phyloP scores from a whole-genome alignment of 2,797 vertebrate genomes.

The Micromesistius poutassou region DNA sequence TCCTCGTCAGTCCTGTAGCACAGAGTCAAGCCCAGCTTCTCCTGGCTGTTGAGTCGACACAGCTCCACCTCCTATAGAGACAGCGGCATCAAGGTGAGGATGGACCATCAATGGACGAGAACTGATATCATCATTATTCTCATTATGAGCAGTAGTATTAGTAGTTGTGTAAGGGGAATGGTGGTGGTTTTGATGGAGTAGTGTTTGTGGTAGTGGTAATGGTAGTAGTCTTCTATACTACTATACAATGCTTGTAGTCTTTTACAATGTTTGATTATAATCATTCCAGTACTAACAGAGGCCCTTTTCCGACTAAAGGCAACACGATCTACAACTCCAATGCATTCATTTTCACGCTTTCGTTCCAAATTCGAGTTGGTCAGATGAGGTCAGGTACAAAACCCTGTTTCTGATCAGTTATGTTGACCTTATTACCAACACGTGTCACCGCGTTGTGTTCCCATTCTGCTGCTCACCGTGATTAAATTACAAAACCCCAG shows the following conservation, averaged over 20 bases:
- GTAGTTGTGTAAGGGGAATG: not conserved
- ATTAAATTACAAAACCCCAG: not conserved
- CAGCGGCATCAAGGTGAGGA: not conserved
- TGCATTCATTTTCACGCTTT: not conserved
- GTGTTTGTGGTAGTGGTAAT: not conserved
- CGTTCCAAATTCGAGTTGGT: not conserved
- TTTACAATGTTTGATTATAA: not conserved
- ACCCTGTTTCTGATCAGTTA: not conserved
- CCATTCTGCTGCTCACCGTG: not conserved
- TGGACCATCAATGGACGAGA: not conserved
- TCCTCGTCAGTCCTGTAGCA: conserved; percentile 97
- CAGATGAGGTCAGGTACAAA: not conserved
- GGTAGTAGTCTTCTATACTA: not conserved
- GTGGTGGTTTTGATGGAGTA: not conserved
- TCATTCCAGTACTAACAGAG: not conserved
- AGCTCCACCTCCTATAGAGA: conserved; percentile 85
- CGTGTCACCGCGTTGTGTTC: not conserved
- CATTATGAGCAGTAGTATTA: not conserved
- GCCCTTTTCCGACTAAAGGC: not conserved
- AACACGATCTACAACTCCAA: not conserved
- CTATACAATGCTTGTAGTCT: not conserved
- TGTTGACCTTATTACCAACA: not conserved
- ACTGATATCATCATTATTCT: not conserved
- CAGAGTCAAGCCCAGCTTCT: conserved; percentile 93
- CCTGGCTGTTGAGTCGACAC: conserved; percentile 87